phyloP scores from a whole-genome alignment of 2,113 vertebrate genomes.

The Callipepla californica region DNA sequence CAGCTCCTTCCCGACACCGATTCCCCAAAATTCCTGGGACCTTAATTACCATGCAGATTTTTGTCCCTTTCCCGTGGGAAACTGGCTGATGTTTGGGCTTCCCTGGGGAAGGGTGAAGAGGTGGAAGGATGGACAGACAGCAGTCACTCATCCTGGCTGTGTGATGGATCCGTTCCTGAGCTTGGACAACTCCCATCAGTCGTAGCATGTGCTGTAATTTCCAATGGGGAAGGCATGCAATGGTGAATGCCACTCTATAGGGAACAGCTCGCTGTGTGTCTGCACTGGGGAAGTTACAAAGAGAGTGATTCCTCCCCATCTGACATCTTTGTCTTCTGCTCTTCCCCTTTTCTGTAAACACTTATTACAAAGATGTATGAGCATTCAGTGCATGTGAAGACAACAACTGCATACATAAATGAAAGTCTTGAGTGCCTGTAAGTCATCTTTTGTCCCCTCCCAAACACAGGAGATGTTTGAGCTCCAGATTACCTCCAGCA shows the following conservation, averaged over 20 bases:
- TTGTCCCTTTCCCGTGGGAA: accelerated
- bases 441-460: background rate
- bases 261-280: accelerated
- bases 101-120: background rate
- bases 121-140: background rate
- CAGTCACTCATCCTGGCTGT: background rate
- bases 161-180: background rate
- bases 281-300: background rate
- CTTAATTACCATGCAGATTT: background rate
- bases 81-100: background rate
- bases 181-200: background rate
- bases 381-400: background rate
- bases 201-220: background rate
- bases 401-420: background rate
- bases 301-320: background rate
- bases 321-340: background rate
- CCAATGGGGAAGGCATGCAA: background rate
- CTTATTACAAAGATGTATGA: accelerated
- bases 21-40: background rate
- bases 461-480: background rate
- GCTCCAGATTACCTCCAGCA: background rate
- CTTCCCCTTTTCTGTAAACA: slow-evolving; percentile 36
- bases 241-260: background rate
- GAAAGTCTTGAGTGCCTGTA: background rate
- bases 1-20: accelerated